Conservation (phyloP, 2,113 vertebrate species). For the Bungarus multicinctus region DNA sequence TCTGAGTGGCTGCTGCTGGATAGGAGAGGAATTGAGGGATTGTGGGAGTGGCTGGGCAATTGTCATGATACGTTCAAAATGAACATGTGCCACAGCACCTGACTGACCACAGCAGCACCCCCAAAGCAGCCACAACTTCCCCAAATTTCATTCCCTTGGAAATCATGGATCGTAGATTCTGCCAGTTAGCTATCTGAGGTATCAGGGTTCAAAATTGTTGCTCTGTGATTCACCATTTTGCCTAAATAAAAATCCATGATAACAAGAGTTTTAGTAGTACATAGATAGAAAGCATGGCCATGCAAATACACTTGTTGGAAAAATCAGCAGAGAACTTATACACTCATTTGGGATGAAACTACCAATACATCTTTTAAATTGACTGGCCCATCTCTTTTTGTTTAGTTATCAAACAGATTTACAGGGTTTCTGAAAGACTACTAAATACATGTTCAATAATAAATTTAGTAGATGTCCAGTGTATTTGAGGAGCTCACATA, state of each 20-base stretch:
- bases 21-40: neutral
- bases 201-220: too few relatives aligned
- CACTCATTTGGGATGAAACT: neutral
- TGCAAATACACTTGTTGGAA: neutral
- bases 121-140: too few relatives aligned
- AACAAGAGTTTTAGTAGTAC: too few relatives aligned
- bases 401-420: neutral
- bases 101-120: too few relatives aligned
- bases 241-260: too few relatives aligned
- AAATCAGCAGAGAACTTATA: neutral
- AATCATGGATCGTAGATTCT: too few relatives aligned
- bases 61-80: too few relatives aligned
- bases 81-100: too few relatives aligned
- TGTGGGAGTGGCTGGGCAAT: too few relatives aligned
- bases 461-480: neutral
- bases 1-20: neutral
- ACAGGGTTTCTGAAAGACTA: neutral
- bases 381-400: neutral
- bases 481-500: neutral
- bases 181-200: too few relatives aligned
- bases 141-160: too few relatives aligned
- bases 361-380: neutral
- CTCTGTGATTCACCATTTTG: too few relatives aligned
- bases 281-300: neutral
- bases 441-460: neutral